These are phyloP conservation scores for Nannobrachium achirus DNA, from an alignment of 2,113 vertebrate genomes.

Conservation along the genomic window DNA sequence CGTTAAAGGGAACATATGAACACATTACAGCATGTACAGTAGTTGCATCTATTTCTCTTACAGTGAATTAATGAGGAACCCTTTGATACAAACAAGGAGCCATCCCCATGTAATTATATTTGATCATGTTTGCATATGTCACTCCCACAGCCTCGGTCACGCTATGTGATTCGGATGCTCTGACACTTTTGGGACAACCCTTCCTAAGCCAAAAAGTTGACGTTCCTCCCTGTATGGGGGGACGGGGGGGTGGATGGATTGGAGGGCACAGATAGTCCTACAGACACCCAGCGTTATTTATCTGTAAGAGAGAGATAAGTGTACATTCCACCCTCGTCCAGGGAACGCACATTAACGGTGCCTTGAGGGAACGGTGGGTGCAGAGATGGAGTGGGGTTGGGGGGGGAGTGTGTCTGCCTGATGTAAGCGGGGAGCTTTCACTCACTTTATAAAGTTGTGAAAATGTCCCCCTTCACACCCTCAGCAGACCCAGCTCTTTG, in stretches of 20 bases:
- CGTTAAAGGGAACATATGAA: constrained; percentile 52
- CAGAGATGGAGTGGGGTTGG: not conserved
- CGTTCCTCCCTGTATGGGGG: constrained; percentile 20
- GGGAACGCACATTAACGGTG: constrained; percentile 67
- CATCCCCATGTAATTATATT: constrained; percentile 75
- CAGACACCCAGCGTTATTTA: constrained; percentile 70
- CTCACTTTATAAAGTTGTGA: constrained; percentile 66
- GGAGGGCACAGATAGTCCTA: constrained; percentile 57
- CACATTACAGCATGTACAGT: constrained; percentile 52
- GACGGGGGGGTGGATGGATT: constrained; percentile 45
- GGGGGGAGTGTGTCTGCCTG: constrained; percentile 42
- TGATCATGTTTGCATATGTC: constrained; percentile 75
- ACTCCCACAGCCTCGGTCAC: constrained; percentile 70
- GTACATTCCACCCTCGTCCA: constrained; percentile 55
- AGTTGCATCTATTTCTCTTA: constrained; percentile 52
- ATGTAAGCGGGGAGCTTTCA: constrained; percentile 64
- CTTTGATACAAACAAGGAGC: constrained; percentile 71
- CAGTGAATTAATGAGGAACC: constrained; percentile 48
- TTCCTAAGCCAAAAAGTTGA: constrained; percentile 63
- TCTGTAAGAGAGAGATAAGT: constrained; percentile 76
- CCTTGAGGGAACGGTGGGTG: constrained; percentile 53
- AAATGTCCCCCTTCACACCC: constrained; percentile 68
- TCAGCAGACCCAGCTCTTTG: constrained; percentile 37
- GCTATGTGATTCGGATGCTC: constrained; percentile 53
- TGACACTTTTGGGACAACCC: constrained; percentile 52